Evolutionary conservation across 2,797 vertebrate species (phyloP).

Genomic region (Uromys caudimaculatus): DNA sequence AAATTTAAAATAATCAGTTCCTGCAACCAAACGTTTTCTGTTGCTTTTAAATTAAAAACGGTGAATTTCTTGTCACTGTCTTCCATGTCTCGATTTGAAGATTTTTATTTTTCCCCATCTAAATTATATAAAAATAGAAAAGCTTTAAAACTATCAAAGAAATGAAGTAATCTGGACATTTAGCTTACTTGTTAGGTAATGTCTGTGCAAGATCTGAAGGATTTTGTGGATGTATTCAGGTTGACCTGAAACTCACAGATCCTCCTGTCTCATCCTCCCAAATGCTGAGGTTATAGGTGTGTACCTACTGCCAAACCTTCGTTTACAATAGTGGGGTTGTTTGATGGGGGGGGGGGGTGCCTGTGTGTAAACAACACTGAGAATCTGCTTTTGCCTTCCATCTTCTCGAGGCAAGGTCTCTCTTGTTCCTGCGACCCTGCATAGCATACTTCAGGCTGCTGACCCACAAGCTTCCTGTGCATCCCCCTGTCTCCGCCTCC

Average conservation of each 20-base stretch:
- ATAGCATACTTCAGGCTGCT: background rate
- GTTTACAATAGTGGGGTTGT: background rate
- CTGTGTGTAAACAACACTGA: background rate
- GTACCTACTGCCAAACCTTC: background rate
- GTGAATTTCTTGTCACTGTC: background rate
- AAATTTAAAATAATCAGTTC: background rate
- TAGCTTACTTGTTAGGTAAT: slow-evolving; percentile 27
- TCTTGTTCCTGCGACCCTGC: background rate
- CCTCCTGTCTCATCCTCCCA: background rate
- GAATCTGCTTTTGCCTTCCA: background rate
- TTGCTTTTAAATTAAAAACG: slow-evolving; percentile 25
- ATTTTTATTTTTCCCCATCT: background rate
- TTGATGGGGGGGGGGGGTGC: background rate
- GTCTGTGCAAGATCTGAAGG: background rate
- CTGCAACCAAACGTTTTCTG: slow-evolving; percentile 4
- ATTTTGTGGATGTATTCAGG: background rate
- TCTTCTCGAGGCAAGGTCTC: background rate
- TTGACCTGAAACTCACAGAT: background rate
- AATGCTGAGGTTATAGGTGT: background rate
- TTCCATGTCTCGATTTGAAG: slow-evolving; percentile 5
- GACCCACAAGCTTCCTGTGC: background rate
- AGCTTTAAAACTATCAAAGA: slow-evolving; percentile 35
- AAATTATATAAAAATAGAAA: slow-evolving; percentile 33
- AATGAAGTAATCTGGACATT: background rate
- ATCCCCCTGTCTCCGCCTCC: background rate